These are phyloP conservation scores for Gadopsis bispinosus DNA, from an alignment of 2,797 vertebrate genomes.

Conservation along the genomic window DNA sequence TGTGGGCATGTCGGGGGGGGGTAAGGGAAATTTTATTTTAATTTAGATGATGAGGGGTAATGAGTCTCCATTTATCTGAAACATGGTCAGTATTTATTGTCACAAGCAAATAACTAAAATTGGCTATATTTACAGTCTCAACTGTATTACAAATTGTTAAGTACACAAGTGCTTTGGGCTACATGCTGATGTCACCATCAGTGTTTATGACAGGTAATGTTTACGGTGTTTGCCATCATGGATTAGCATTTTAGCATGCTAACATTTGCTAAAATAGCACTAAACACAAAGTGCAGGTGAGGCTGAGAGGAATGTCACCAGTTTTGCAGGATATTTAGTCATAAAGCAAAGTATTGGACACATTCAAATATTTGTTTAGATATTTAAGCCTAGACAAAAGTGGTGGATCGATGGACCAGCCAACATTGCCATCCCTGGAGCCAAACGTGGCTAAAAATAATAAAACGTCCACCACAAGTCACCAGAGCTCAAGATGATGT, in stretches of 20 bases:
- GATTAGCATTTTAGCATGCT: not conserved
- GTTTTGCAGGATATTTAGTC: not conserved
- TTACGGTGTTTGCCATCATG: not conserved
- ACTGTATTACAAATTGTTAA: not conserved
- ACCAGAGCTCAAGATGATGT: not conserved
- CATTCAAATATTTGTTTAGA: not conserved
- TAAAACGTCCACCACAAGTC: not conserved
- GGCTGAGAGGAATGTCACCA: not conserved
- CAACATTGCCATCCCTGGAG: not conserved
- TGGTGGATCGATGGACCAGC: too few relatives aligned
- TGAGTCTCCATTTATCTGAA: not conserved
- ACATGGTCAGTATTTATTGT: not conserved
- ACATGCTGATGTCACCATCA: too few relatives aligned
- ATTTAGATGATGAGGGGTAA: not conserved
- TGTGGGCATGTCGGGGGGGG: not conserved
- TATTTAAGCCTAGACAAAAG: not conserved
- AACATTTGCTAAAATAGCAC: not conserved
- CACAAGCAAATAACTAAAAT: not conserved
- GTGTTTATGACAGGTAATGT: not conserved
- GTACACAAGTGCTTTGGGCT: too few relatives aligned
- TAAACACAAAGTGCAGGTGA: not conserved
- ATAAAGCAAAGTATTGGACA: not conserved
- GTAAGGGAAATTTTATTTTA: not conserved
- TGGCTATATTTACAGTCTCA: not conserved
- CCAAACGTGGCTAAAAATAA: slow-evolving; percentile 1